Base-by-base conservation (phyloP, 1,140 invertebrate species). In the Drosophila albomicans region DNA sequence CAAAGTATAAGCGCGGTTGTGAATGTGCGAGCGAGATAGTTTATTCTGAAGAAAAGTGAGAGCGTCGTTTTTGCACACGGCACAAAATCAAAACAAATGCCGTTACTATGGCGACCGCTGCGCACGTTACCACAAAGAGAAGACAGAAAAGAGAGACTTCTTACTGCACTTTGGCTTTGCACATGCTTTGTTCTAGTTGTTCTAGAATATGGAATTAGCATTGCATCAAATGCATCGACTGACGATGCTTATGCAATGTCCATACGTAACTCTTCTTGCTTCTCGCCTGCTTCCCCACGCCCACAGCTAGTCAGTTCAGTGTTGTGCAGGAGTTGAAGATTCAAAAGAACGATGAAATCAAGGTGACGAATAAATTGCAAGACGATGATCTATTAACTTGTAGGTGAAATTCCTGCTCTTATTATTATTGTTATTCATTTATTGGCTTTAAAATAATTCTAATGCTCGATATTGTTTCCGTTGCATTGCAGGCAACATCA, bases 91-190 rank as follows among this genome's bases (percentile, higher is more conserved):
- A 89, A 89, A 89, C 85, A 89, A 89, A 89, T 73, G 38, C 78
- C 80, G 84, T 87, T 87, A 66, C 84, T 84, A 87, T 87, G 82
- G 84, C 77, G 84, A 58, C 54, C 51, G 46, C 52, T 88, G 84
- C 80, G 64, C 80, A 82, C 84, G 84, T 38, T 82, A 82, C 84
- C 66, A 84, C 49, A 68, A 52, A 63, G 59, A 69, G 15, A n/a
- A 41, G 52, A 69, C 48, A 51, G 7, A 45, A 43, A 67, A 32
- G 20, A 62, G 16, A 43, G 43, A 20, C 10, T 46, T 10, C 16
- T 49, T 28, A 73, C 59, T 84, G 80, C 80, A 84, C 54, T 75
- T 82, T 71, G 45, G 45, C 10, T 43, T 75, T 86, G 75, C 79
- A 82, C 68, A 82, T 76, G 76, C 16, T 54, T 70, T 52, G 28